phyloP scores from a whole-genome alignment of 2,113 vertebrate genomes.

The Macrotis lagotis region DNA sequence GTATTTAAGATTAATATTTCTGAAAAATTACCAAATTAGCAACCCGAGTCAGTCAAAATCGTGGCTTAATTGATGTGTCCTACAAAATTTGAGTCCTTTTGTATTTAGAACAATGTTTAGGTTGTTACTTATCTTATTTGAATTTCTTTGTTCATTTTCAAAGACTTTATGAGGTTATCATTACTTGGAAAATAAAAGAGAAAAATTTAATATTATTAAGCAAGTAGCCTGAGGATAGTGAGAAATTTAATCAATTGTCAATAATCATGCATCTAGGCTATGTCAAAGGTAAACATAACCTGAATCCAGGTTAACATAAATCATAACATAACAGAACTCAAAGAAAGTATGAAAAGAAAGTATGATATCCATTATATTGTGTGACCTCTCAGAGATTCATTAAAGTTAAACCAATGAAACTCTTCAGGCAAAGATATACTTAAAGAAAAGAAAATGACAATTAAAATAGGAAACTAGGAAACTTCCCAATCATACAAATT shows the following conservation, averaged over 20 bases:
- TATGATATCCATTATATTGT: neutral
- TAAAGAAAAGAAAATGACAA: neutral
- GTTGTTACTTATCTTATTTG: neutral
- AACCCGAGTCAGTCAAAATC: constrained; percentile 26
- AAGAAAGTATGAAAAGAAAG: too few relatives aligned
- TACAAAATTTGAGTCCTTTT: neutral
- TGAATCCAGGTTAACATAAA: neutral
- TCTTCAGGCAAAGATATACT: neutral
- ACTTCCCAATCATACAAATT: neutral
- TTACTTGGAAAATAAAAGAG: constrained; percentile 34
- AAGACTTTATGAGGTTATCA: constrained; percentile 14
- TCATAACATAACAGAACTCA: neutral
- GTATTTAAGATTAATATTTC: constrained; percentile 35
- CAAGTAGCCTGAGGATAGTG: neutral
- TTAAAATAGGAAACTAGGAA: neutral
- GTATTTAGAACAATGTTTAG: neutral
- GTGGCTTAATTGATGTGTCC: constrained; percentile 9
- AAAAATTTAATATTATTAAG: neutral
- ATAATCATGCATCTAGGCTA: neutral
- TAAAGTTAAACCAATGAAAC: neutral
- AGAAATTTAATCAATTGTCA: neutral
- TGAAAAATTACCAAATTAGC: neutral
- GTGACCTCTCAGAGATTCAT: neutral
- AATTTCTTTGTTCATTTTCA: neutral
- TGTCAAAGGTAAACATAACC: neutral